Conservation (phyloP, 2,888 invertebrate genomes). For the Thymelicus sylvestris region DNA sequence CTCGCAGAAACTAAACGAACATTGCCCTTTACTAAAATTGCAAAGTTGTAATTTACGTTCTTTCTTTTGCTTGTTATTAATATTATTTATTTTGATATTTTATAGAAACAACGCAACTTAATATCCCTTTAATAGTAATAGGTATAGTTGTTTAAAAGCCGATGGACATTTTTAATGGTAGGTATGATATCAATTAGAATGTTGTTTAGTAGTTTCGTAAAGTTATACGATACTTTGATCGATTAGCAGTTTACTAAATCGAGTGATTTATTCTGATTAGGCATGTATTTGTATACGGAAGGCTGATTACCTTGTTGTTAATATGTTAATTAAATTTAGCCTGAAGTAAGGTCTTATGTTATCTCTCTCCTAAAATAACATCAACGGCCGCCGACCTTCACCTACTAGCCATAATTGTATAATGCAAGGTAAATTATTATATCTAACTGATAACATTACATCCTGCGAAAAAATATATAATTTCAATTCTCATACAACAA, state of each 20-base stretch:
- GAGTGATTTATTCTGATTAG: neutral
- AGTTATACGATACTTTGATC: neutral
- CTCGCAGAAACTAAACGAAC: constrained; percentile 57
- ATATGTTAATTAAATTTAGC: constrained; percentile 21
- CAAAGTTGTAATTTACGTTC: neutral
- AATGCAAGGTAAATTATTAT: constrained; percentile 34
- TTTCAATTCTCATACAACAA: constrained; percentile 29
- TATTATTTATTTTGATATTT: too few species aligned
- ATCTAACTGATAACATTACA: constrained; percentile 38
- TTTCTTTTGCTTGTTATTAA: too few species aligned
- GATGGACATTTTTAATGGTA: neutral
- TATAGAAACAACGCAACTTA: too few species aligned
- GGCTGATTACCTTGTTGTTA: neutral
- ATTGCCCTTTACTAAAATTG: constrained; percentile 34
- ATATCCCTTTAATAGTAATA: neutral
- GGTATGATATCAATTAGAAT: too few species aligned
- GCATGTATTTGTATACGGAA: neutral
- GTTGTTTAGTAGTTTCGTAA: neutral
- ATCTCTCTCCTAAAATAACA: constrained; percentile 18
- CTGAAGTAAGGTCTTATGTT: constrained; percentile 11
- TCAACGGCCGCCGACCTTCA: constrained; percentile 22
- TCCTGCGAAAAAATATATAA: constrained; percentile 35
- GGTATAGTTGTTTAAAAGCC: too few species aligned
- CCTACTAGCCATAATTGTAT: constrained; percentile 32
- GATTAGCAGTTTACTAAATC: neutral